Evolutionary conservation across 1,140 invertebrate genomes (phyloP), one percentile per base, ranked within the genome.

Genomic region (Fopius arisanus): DNA sequence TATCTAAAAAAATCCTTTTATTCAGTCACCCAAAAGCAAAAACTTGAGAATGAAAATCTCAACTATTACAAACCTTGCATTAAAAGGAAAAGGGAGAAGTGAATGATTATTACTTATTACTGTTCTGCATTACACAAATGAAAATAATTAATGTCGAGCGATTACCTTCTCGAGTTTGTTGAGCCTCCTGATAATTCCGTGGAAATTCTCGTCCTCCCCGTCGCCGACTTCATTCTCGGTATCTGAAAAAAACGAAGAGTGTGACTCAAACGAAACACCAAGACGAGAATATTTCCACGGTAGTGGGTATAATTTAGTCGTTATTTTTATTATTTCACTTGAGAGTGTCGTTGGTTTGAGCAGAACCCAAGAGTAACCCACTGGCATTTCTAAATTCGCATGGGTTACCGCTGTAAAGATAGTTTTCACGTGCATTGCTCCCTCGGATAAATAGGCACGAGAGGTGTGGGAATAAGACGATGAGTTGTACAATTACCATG

Each of bases 131-230:
- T n/a, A n/a, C n/a, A n/a, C n/a, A n/a, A n/a, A n/a, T n/a, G n/a
- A n/a, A n/a, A n/a, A n/a, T n/a, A n/a, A n/a, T n/a, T n/a, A n/a
- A n/a, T n/a, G n/a, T n/a, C n/a, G n/a, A n/a, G n/a, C 65, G 14
- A 33, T 23, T 82, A 87, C 85, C 78, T 87, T 88, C 78, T 88
- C 87, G 6, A 88, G 69, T 72, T 87, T 87, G 28, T 79, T 82
- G 7, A 88, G 79, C 79, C 87, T 82, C 65, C 82, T 85, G n/a
- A 87, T 68, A 23, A 88, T 82, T 12, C 83, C 79, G 54, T 85
- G 82, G 41, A 86, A 87, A 68, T 84, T 84, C 51, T 77, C 79
- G 72, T 83, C 82, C 48, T 83, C 79, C 43, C 33, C 77, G 62
- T 86, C 83, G 67, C 75, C 80, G 23, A 87, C 81, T 68, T 88